Evolutionary conservation across 1,140 invertebrate genomes (phyloP), one percentile per base, ranked within the genome.

Genomic region (Caenorhabditis tropicalis): DNA sequence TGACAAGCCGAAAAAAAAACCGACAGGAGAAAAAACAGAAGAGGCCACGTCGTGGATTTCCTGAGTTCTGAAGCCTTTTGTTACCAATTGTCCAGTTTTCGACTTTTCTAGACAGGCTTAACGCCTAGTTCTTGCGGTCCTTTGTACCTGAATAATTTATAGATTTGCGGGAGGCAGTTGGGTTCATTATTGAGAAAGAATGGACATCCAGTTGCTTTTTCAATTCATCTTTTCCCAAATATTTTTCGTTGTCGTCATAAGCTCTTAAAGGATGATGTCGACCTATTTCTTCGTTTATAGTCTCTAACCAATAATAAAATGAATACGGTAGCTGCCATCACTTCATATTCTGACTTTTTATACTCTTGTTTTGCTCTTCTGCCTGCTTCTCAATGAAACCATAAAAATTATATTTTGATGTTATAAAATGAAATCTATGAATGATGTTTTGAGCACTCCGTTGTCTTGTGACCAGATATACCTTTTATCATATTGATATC

Each of bases 121-220:
- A 19, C 48, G 48, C 43, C 9, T 46, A 51, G 48, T 56, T 21
- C 53, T 56, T 19, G 53, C 29, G 58, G 31, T 4, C 31, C 31
- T 15, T 19, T 65, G 58, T 65, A 65, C 58, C 31, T 65, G 58
- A 33, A 65, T 65, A 65, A 65, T 65, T 65, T n/a, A 65, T 65
- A 16, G 36, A 19, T 36, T 65, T 65, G 27, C 53, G 53, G 21
- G 53, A 56, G 53, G 53, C 24, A 27, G 21, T 65, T 33, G 29
- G 29, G 29, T 65, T 56, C 53, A 56, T 56, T 56, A 56, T 56
- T 56, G 53, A 15, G 10, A 56, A 24, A 56, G 24, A 56, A 56
- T 56, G 53, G 53, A 24, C 53, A 56, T 56, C 53, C 10, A 56
- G 21, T 29, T 10, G 53, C 21, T 27, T 56, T 56, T 56, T 56